Evolutionary conservation across 2,113 vertebrate genomes (phyloP).

Genomic region (Xyrauchen texanus): DNA sequence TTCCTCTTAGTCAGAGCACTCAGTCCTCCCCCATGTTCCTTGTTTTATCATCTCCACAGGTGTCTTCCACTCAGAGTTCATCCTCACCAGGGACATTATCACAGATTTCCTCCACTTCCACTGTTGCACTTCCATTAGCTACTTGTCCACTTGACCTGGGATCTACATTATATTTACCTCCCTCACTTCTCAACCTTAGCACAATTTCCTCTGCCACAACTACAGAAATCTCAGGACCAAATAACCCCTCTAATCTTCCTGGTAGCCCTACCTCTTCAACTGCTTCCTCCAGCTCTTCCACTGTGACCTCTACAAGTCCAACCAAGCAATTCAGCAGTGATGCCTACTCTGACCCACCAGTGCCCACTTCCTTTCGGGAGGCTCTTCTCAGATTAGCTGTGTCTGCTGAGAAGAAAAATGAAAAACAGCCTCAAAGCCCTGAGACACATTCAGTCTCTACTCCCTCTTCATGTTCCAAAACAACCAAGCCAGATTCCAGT

Average conservation of each 20-base stretch:
- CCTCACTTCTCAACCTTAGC: constrained; percentile 61
- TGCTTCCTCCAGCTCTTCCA: constrained; percentile 45
- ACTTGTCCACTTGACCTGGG: constrained; percentile 23
- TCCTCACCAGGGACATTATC: constrained; percentile 63
- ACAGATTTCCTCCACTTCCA: constrained; percentile 62
- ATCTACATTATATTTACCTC: constrained; percentile 31
- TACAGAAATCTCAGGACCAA: constrained; percentile 62
- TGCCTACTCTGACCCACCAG: constrained; percentile 11
- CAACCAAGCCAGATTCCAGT: constrained; percentile 34
- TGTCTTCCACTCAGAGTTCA: constrained; percentile 61
- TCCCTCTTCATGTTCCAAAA: constrained; percentile 42
- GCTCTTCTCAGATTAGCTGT: constrained; percentile 56
- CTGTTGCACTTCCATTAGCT: constrained; percentile 57
- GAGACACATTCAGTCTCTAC: constrained; percentile 49
- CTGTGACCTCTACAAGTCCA: constrained; percentile 42
- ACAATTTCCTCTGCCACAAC: constrained; percentile 45
- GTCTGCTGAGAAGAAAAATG: constrained; percentile 59
- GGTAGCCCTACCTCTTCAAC: constrained; percentile 52
- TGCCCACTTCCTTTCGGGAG: constrained; percentile 55
- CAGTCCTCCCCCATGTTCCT: constrained; percentile 68
- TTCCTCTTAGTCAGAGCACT: constrained; percentile 52
- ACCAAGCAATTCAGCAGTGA: constrained; percentile 53
- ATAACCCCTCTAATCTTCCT: constrained; percentile 41
- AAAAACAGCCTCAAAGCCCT: constrained; percentile 42
- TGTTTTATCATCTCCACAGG: constrained; percentile 71